These are phyloP conservation scores for Allygus modestus DNA, from an alignment of 2,888 invertebrate species.

Conservation along the genomic window DNA sequence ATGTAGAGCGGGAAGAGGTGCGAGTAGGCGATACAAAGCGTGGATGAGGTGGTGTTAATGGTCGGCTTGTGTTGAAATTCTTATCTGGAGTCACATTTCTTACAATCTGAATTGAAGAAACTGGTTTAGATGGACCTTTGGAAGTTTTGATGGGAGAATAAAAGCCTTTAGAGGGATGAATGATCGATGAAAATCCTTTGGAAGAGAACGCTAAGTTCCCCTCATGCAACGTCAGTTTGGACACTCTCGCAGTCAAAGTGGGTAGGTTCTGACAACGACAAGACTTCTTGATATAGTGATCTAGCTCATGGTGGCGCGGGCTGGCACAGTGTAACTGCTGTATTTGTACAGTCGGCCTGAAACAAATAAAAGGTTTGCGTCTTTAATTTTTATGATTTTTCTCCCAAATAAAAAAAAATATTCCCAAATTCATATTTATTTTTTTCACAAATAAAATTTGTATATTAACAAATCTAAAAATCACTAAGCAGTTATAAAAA, in stretches of 20 bases:
- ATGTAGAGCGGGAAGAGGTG: background rate
- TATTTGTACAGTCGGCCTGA: background rate
- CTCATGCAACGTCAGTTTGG: background rate
- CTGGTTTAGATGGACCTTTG: background rate
- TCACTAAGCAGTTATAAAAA: too few species aligned
- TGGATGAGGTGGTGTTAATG: background rate
- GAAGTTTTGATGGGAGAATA: background rate
- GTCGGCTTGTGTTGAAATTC: background rate
- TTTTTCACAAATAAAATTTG: too few species aligned
- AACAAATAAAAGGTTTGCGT: background rate
- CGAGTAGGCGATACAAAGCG: background rate
- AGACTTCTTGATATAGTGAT: background rate
- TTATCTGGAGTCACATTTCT: background rate
- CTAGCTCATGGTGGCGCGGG: background rate
- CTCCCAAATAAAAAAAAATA: too few species aligned
- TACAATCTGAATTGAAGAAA: background rate
- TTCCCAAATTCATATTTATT: too few species aligned
- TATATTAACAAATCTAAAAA: too few species aligned
- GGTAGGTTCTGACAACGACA: background rate
- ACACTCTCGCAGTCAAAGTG: constrained; percentile 1
- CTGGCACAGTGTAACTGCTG: background rate
- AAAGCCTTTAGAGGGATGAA: background rate
- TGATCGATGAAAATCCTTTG: constrained; percentile 1
- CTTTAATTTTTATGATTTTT: too few species aligned
- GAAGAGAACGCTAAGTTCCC: background rate